Base-by-base conservation (phyloP, 2,888 invertebrate species). In the Tipula lateralis region DNA sequence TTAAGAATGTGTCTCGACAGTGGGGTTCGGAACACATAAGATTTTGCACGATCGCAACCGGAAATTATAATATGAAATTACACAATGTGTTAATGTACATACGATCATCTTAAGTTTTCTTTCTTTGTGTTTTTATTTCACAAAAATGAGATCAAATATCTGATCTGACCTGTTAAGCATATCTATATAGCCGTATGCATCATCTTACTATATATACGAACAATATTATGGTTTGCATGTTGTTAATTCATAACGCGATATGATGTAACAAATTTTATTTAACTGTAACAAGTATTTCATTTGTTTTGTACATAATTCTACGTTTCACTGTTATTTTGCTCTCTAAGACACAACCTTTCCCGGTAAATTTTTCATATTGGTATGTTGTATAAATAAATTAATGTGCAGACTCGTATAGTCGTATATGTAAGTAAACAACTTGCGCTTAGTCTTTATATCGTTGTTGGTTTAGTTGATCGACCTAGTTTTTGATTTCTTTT, bases 241-340 rank as follows among this genome's bases (percentile, higher is more conserved):
- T 24, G 12, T 66, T 24, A 24, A 24, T 24, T 24, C 66, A 66
- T 66, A 66, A 66, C 24, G 24, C 66, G 7, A 66, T 66, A 9
- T 66, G 66, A 66, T 66, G 66, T 66, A 66, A 66, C 24, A 66
- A 66, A 9, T 66, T 66, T 66, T 66, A 66, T 24, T 66, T 66
- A 66, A 66, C 66, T 66, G 66, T 66, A 66, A 66, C 66, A 66
- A 66, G 66, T 66, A 66, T 66, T 66, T 66, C 66, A 66, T 66
- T 66, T 66, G 66, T 66, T 66, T 66, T 66, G 9, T 66, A 66
- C 66, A 66, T 66, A 66, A 24, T 66, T 66, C 1, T 66, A 24
- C 66, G 7, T 66, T 66, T 66, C 9, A 66, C 66, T 19, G 66
- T 66, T 66, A 66, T 66, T 66, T 66, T 66, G 13, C 66, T 66